Evolutionary conservation across 2,888 invertebrate genomes (phyloP).

Genomic region (Tortrix viridana): DNA sequence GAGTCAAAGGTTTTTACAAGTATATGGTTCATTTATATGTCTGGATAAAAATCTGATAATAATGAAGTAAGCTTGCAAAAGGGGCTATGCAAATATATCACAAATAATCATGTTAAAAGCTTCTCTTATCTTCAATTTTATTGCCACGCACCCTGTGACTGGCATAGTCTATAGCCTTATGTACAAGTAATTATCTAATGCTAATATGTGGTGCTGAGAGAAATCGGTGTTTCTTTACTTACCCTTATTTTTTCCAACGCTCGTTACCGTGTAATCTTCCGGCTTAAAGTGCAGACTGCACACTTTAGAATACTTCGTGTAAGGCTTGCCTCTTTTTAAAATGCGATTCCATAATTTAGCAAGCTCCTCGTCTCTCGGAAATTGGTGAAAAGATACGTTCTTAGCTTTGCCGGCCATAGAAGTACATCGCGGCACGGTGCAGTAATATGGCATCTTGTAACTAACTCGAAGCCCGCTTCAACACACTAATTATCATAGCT

Average conservation of each 20-base stretch:
- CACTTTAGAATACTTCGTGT: constrained; percentile 81
- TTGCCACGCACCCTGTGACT: no score
- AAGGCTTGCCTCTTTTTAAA: constrained; percentile 77
- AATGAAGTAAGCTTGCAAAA: no score
- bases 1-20: no score
- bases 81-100: no score
- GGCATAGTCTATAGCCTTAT: no score
- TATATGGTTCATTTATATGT: no score
- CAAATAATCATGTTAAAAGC: no score
- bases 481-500: constrained; percentile 60
- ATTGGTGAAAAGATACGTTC: constrained; percentile 79
- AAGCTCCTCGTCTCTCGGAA: constrained; percentile 73
- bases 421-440: constrained; percentile 79
- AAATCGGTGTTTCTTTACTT: constrained; percentile 36
- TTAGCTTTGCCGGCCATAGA: constrained; percentile 81
- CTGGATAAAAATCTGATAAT: no score
- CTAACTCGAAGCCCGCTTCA: constrained; percentile 49
- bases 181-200: background rate
- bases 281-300: constrained; percentile 78
- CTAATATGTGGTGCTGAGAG: background rate
- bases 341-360: constrained; percentile 77
- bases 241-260: constrained; percentile 79
- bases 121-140: no score
- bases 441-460: constrained; percentile 78
- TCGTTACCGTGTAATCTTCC: constrained; percentile 76